Evolutionary conservation across 1,140 invertebrate genomes (phyloP).

Genomic region (Vollenhovia emeryi): DNA sequence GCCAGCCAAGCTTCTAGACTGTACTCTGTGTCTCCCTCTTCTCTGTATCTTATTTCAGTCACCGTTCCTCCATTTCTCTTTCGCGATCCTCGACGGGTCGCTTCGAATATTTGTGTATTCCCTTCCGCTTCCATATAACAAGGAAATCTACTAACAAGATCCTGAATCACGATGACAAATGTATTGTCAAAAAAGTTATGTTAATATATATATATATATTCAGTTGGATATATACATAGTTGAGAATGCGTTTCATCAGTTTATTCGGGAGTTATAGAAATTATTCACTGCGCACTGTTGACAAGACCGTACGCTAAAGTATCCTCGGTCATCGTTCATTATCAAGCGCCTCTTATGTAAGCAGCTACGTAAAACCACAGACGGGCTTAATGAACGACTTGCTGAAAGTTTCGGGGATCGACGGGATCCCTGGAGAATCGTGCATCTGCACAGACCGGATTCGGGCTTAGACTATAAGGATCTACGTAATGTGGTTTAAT

Average conservation of each 20-base stretch:
- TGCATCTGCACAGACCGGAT: constrained; percentile 63
- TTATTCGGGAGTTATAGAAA: not conserved
- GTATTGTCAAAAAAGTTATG: not conserved
- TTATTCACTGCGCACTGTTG: not conserved
- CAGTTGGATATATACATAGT: no score
- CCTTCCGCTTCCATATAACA: not conserved
- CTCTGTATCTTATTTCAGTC: constrained; percentile 25
- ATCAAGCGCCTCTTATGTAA: constrained; percentile 4
- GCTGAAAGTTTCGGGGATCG: constrained; percentile 67
- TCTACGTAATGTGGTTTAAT: constrained; percentile 75
- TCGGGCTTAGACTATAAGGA: constrained; percentile 71
- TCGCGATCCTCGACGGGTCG: not conserved
- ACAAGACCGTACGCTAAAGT: not conserved
- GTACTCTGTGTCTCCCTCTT: constrained; percentile 8
- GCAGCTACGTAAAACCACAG: constrained; percentile 53
- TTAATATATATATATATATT: not conserved
- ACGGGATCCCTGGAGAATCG: constrained; percentile 59
- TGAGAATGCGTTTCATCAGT: not conserved
- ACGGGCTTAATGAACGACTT: constrained; percentile 72
- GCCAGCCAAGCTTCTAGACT: constrained; percentile 49
- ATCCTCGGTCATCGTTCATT: constrained; percentile 39
- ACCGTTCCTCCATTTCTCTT: not conserved
- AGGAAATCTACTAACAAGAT: not conserved
- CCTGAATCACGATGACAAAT: not conserved
- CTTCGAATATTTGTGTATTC: not conserved